Conservation (phyloP, 2,113 vertebrate genomes). For the Salvator merianae region DNA sequence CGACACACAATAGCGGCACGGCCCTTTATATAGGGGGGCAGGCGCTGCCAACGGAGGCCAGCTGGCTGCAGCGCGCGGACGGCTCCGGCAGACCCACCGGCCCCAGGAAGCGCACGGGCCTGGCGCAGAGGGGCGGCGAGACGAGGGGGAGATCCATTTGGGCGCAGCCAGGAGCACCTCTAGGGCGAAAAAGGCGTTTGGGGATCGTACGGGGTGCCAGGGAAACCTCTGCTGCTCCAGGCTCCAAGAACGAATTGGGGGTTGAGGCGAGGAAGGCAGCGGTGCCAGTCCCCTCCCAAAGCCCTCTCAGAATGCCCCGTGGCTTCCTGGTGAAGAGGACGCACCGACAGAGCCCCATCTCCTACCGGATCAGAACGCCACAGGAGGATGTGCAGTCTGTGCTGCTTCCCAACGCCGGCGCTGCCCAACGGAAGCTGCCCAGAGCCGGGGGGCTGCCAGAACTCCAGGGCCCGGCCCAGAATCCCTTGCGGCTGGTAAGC, state of each 20-base stretch:
- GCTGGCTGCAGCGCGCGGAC: not conserved
- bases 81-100: not conserved
- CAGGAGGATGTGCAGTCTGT: slow-evolving; percentile 21
- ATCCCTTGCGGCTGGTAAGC: slow-evolving; percentile 8
- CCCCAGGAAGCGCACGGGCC: not conserved
- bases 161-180: no score
- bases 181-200: no score
- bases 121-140: not conserved
- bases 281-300: not conserved
- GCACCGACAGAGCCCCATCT: slow-evolving; percentile 47
- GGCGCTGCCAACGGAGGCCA: not conserved
- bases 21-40: slow-evolving; percentile 61
- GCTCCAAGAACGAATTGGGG: not conserved
- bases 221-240: not conserved
- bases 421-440: not conserved
- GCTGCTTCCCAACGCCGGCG: not conserved
- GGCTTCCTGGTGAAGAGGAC: slow-evolving; percentile 69
- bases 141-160: not conserved
- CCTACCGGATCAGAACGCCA: slow-evolving; percentile 54
- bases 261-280: not conserved
- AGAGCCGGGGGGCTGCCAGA: slow-evolving; percentile 22
- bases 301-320: slow-evolving; percentile 58
- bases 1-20: slow-evolving; percentile 50
- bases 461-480: not conserved
- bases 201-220: not conserved